Evolutionary conservation across 2,113 vertebrate species (phyloP).

Genomic region (Caracal caracal): DNA sequence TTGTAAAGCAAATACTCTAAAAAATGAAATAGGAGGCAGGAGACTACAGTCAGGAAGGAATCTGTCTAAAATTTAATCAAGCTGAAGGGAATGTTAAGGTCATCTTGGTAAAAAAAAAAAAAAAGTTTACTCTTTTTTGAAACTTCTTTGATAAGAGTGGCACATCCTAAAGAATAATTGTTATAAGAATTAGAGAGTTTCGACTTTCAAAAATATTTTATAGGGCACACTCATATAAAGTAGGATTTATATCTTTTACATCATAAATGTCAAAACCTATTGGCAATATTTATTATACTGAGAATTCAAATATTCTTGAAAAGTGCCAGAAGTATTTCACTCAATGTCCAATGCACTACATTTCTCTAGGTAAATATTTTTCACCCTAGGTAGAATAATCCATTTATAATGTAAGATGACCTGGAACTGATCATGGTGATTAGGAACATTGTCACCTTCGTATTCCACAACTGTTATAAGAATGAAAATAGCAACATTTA

Average conservation of each 20-base stretch:
- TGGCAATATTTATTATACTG: background rate
- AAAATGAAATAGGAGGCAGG: background rate
- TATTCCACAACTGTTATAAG: conserved; percentile 63
- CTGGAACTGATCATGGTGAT: background rate
- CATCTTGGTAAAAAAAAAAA: background rate
- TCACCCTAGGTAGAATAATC: background rate
- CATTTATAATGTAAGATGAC: background rate
- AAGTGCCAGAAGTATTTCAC: background rate
- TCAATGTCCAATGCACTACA: background rate
- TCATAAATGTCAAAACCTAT: background rate
- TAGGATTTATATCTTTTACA: background rate
- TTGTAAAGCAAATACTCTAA: background rate
- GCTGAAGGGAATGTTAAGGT: background rate
- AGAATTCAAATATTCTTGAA: background rate
- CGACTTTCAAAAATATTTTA: background rate
- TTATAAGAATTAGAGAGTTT: background rate
- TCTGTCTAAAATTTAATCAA: background rate
- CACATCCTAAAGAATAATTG: background rate
- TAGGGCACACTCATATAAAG: background rate
- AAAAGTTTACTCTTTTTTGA: background rate
- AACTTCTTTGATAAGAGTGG: background rate
- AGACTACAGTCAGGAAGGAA: background rate
- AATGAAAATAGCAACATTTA: conserved; percentile 69
- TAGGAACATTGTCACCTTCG: background rate
- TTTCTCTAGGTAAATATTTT: background rate